Conservation (phyloP, 2,888 invertebrate genomes). For the Nomada lathburiana region DNA sequence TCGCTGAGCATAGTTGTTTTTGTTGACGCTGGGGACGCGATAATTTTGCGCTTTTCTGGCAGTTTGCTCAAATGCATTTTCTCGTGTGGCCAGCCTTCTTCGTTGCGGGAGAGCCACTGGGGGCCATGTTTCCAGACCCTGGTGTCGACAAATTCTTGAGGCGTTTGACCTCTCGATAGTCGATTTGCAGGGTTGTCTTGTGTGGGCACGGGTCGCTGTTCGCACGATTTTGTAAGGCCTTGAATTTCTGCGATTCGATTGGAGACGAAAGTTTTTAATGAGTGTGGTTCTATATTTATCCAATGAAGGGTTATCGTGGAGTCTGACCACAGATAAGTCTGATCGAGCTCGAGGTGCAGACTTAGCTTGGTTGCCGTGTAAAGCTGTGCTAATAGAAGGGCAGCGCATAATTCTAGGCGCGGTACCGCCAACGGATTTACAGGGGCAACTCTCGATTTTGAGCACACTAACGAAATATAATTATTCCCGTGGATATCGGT, state of each 20-base stretch:
- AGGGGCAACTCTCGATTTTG: slow-evolving; percentile 9
- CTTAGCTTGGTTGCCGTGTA: not conserved
- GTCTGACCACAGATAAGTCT: not conserved
- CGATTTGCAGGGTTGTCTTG: not conserved
- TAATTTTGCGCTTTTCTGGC: not conserved
- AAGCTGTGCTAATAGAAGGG: not conserved
- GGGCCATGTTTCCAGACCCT: not conserved
- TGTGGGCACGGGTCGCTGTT: not conserved
- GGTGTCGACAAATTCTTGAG: not conserved
- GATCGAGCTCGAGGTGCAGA: not conserved
- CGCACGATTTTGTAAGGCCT: not conserved
- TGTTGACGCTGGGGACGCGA: not conserved
- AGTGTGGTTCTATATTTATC: not conserved
- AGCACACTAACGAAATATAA: not conserved
- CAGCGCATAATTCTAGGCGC: slow-evolving; percentile 11
- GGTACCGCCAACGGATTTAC: not conserved
- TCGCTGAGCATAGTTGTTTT: not conserved
- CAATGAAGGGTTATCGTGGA: slow-evolving; percentile 19
- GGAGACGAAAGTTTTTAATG: slow-evolving; percentile 13
- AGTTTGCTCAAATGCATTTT: not conserved
- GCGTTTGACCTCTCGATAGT: not conserved
- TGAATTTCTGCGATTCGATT: slow-evolving; percentile 15
- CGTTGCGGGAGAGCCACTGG: not conserved
- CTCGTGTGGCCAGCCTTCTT: not conserved
- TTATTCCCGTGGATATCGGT: not conserved